Conservation (phyloP, 2,797 vertebrate species). For the Manis crassicaudata region DNA sequence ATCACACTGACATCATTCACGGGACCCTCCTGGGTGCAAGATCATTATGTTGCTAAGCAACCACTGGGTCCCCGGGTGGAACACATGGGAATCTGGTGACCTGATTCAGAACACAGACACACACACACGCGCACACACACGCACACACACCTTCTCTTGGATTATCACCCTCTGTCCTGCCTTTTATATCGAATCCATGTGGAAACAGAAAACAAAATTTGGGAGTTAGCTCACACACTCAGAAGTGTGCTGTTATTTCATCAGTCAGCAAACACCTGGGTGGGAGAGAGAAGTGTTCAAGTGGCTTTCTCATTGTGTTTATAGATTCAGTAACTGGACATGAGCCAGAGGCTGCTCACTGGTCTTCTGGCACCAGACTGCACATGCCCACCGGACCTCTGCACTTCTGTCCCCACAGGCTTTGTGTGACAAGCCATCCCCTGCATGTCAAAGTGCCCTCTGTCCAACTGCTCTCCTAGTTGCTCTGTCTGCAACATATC, state of each 20-base stretch:
- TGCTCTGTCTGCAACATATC: too few relatives aligned
- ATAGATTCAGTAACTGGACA: background rate
- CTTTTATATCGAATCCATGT: slow-evolving; percentile 23
- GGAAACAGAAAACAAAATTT: background rate
- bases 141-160: background rate
- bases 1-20: slow-evolving; percentile 82
- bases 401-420: too few relatives aligned
- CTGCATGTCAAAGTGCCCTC: too few relatives aligned
- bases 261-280: background rate
- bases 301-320: rapidly evolving
- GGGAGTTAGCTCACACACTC: background rate
- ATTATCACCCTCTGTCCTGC: background rate
- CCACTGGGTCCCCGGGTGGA: slow-evolving; percentile 85
- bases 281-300: rapidly evolving
- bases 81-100: slow-evolving; percentile 83
- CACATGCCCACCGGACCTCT: background rate
- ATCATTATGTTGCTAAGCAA: slow-evolving; percentile 87
- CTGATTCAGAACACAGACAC: slow-evolving; percentile 58
- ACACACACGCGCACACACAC: too few relatives aligned
- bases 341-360: background rate
- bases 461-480: too few relatives aligned
- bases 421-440: too few relatives aligned
- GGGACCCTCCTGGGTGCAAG: slow-evolving; percentile 82
- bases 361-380: background rate
- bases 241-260: rapidly evolving